Base-by-base conservation (phyloP, 37 sponge, comb jelly and placozoan genomes). In the Diacarnus erythraeanus region DNA sequence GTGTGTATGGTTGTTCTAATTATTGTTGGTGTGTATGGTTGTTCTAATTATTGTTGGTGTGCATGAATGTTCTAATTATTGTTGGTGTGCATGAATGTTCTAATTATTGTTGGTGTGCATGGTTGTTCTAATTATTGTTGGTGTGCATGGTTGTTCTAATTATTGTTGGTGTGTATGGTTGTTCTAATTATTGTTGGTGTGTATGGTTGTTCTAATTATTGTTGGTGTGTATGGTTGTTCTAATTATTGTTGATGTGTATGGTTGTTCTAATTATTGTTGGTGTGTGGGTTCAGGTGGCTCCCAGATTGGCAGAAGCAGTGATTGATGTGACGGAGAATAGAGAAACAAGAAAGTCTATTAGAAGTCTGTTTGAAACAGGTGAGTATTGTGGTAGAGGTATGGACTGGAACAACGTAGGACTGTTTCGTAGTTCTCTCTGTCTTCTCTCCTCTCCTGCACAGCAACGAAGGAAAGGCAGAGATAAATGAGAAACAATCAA, bases 321-420 rank as follows among this genome's bases (percentile, higher is more conserved):
- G 60, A 58, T 65, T n/a, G 37, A 35, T 30, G 21, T 80, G 64
- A 66, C 76, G 57, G 85, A 92, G 36, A 71, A 60, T 2, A 38
- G 31, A 21, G 84, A 87, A 38, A 25, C 76, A 39, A 83, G 92
- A 33, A 92, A 83, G 57, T 63, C 85, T 0, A 87, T 44, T 10
- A 69, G 92, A 38, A 84, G 84, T 67, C 75, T 92, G 26, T 92
- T 92, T 77, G 89, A 87, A 71, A 75, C 92, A 38, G 84, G 92
- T 91, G n/a, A n/a, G n/a, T 58, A 18, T 15, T 30, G 40, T 36
- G 40, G n/a, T n/a, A n/a, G n/a, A n/a, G n/a, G 33, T 30, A 37
- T 2, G 5, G 70, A 59, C 29, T 76, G 77, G 21, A 20, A 56
- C 51, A 15, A 47, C 51, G 6, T 6, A 47, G 6, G 51, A 12